Evolutionary conservation across 2,797 vertebrate genomes (phyloP).

Genomic region (Sebastes melanostomus): DNA sequence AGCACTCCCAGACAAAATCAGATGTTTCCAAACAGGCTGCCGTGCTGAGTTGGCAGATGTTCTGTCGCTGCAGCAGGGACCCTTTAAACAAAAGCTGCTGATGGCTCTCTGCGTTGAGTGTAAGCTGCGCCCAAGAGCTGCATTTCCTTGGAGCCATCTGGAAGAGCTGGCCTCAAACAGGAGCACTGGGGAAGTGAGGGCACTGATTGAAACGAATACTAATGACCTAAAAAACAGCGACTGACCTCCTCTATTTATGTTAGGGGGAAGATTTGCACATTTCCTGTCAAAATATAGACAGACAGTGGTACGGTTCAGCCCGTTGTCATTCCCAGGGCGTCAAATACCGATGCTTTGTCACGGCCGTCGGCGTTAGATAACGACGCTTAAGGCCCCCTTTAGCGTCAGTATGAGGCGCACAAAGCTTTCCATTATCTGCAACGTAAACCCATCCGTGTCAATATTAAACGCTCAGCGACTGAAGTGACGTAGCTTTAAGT

Average conservation of each 20-base stretch:
- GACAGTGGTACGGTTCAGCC: not conserved
- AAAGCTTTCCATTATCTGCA: no score
- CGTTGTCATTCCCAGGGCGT: no score
- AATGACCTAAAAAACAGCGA: constrained; percentile 4
- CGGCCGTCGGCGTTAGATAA: no score
- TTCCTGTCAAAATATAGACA: not conserved
- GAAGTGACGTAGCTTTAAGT: no score
- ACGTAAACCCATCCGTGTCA: no score
- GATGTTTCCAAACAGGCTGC: constrained; percentile 64
- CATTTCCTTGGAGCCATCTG: constrained; percentile 66
- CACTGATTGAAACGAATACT: constrained; percentile 46
- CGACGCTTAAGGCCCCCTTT: rapidly evolving
- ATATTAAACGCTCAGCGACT: no score
- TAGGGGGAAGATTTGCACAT: not conserved
- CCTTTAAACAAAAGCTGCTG: constrained; percentile 62
- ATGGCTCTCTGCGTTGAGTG: constrained; percentile 49
- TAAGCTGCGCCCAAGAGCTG: constrained; percentile 47
- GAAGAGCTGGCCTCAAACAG: constrained; percentile 23
- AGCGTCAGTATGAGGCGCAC: no score
- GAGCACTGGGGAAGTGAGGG: constrained; percentile 13
- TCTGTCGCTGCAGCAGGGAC: constrained; percentile 57
- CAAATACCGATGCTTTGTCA: no score
- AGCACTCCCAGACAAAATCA: constrained; percentile 61
- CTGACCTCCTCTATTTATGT: not conserved
- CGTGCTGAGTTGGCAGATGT: constrained; percentile 71